Base-by-base conservation (phyloP, 2,888 invertebrate genomes). In the Orthonychiurus folsomi region DNA sequence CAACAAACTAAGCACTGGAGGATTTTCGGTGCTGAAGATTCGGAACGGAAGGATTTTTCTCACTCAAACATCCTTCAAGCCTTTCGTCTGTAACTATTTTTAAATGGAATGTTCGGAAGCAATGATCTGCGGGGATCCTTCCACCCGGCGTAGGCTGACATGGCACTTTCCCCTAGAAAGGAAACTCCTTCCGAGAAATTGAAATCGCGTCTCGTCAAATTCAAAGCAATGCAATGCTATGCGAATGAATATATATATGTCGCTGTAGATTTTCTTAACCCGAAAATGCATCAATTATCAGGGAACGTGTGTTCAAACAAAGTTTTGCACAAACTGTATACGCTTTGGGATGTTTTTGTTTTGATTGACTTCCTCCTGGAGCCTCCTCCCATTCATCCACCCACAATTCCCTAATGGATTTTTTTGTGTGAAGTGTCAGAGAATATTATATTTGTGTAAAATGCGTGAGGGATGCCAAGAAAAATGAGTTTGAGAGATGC, bases 51-150 rank as follows among this genome's bases (percentile, higher is more conserved):
- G 15, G 15, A 15, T 9, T 37, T 37, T 37, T 37, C 37, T 9
- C 15, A 37, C 37, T 37, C 5, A 15, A 37, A 15, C n/a, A n/a
- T n/a, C n/a, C n/a, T n/a, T n/a, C n/a, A n/a, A n/a, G n/a, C n/a
- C n/a, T n/a, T 37, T 37, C 37, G 37, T 37, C 37, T 37, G 37
- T 37, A 37, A 37, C 37, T 37, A 37, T 37, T 37, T 37, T 37
- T 37, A 37, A 37, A 37, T 37, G 37, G 37, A 37, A 37, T 37
- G 37, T 37, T 37, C 37, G 37, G 37, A 37, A 37, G 37, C 37
- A 37, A 37, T 37, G 37, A 37, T 37, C 37, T 37, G 37, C 9
- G 15, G 37, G 37, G 15, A 37, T 5, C 37, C 5, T 9, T 37
- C 9, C 37, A 9, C 37, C 37, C 5, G 37, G 9, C 37, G n/a